Percentiles rank a stretch among this genome's conserved stretches.
phyloP scores from a whole-genome alignment of 2,888 invertebrate species.

The Koerneria pararmatus region DNA sequence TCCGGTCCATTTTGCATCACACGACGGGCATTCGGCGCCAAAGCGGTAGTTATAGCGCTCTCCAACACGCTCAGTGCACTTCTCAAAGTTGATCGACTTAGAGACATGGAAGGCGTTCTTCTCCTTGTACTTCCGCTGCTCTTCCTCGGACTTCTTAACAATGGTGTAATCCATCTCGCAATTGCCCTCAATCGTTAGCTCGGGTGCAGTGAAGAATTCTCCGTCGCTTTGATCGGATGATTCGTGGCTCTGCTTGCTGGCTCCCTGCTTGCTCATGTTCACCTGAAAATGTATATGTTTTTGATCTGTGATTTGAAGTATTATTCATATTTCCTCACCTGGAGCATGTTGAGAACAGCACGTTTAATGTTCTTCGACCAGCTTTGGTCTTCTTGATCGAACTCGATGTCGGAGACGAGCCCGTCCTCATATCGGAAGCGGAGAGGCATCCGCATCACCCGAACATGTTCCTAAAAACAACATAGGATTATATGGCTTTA shows the following conservation, averaged over 20 bases:
- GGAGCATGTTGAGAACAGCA: constrained; percentile 50
- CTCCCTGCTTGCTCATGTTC: too few relatives aligned
- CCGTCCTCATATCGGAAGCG: constrained; percentile 32
- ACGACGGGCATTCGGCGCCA: constrained; percentile 30
- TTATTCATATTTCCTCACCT: constrained; percentile 34
- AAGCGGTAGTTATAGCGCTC: constrained; percentile 32
- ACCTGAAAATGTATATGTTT: too few relatives aligned
- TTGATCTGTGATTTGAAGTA: too few relatives aligned
- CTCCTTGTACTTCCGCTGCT: too few relatives aligned
- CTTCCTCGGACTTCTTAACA: constrained; percentile 22
- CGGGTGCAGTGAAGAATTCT: constrained; percentile 17
- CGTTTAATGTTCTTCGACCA: constrained; percentile 57
- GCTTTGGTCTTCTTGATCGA: constrained; percentile 38
- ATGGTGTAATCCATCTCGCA: constrained; percentile 43
- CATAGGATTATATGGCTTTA: not conserved
- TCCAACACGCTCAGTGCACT: constrained; percentile 58
- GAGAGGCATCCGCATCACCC: constrained; percentile 14
- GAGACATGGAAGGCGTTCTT: too few relatives aligned
- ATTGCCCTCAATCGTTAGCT: constrained; percentile 52
- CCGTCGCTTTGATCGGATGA: constrained; percentile 1
- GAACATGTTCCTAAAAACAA: constrained; percentile 5
- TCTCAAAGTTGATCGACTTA: constrained; percentile 61
- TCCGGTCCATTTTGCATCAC: constrained; percentile 28
- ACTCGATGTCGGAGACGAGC: constrained; percentile 40
- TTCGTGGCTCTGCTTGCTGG: too few relatives aligned